Base-by-base conservation (phyloP, 2,888 invertebrate genomes). In the Harpalus rubripes region DNA sequence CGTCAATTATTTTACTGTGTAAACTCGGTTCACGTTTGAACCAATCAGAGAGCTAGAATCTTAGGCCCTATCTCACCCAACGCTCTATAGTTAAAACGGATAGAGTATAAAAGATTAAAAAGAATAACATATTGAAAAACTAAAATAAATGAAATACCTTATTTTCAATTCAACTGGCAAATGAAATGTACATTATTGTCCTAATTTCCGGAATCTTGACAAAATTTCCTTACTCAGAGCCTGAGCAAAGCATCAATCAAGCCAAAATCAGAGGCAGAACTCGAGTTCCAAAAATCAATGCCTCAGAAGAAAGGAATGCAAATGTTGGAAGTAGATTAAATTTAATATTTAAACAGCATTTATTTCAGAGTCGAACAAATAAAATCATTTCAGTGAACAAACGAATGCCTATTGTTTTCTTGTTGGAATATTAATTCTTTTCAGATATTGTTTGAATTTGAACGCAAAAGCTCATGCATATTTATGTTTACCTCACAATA, bases 241-340 rank as follows among this genome's bases (percentile, higher is more conserved):
- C 44, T 68, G 22, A 81, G 52, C 44, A 87, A 87, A 58, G 85
- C 86, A 61, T 86, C 86, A 32, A 87, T 87, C 39, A 86, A 84
- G 81, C 86, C 87, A 1, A 74, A n/a, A 41, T 10, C 84, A 12
- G 76, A 83, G 44, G 81, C 16, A n/a, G 32, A 80, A 16, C n/a
- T 78, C 6, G 80, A 84, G 32, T 81, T 76, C 61, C 41, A 79
- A 56, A 85, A 52, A 5, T 65, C 81, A 0, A 63, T 79, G 22
- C 10, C 81, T 2, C 61, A 79, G 59, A 81, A 44, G 72, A 58
- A 83, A n/a, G 39, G 74, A 78, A 8, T 68, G n/a, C 65, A 81
- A 81, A 65, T 81, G 15, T 68, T 65, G 44, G 81, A 81, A 8
- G 18, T 39, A n/a, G 81, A 81, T 68, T 58, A 79, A 79, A 26